Base-by-base conservation (phyloP, 2,888 invertebrate species). In the Lydus trimaculatus region DNA sequence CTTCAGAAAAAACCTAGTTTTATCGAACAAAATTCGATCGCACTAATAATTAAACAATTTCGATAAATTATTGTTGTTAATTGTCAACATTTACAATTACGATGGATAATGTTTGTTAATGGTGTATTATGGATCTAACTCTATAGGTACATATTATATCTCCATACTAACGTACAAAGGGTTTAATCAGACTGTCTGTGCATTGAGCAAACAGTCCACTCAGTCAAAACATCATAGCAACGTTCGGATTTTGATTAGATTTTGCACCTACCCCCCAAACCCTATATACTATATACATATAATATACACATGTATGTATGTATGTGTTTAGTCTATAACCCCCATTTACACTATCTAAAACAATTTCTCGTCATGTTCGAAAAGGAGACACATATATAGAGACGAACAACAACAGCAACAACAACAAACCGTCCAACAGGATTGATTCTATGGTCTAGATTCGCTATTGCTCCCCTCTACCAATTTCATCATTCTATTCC, bases 151-250 rank as follows among this genome's bases (percentile, higher is more conserved):
- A 43, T 43, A 43, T 17, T 43, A 43, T 43, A 17, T 43, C 73
- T 76, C 74, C 75, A 72, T 77, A 77, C 74, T 81, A 80, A 82
- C 81, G 80, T 77, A 82, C 81, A 82, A 82, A 82, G 82, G 81
- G 80, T 77, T 78, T 78, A 81, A 82, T 82, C 81, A 81, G 80
- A 72, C 17, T n/a, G 76, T 78, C 73, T 72, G 71, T 76, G 76
- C 78, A 78, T 76, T 73, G 82, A 77, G 80, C 81, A 84, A 83
- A 84, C 81, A 84, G 78, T 78, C 78, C 79, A 79, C 78, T 79
- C 82, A 84, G 84, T 84, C 83, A 84, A 84, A 85, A 85, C 84
- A 84, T 83, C 83, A 85, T 83, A 84, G 83, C 83, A 84, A 84
- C 56, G 56, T 56, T 84, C 83, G 83, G 56, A 81, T 84, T 84